These are phyloP conservation scores for Electrophaes corylata DNA, from an alignment of 2,888 invertebrate genomes.

Conservation along the genomic window DNA sequence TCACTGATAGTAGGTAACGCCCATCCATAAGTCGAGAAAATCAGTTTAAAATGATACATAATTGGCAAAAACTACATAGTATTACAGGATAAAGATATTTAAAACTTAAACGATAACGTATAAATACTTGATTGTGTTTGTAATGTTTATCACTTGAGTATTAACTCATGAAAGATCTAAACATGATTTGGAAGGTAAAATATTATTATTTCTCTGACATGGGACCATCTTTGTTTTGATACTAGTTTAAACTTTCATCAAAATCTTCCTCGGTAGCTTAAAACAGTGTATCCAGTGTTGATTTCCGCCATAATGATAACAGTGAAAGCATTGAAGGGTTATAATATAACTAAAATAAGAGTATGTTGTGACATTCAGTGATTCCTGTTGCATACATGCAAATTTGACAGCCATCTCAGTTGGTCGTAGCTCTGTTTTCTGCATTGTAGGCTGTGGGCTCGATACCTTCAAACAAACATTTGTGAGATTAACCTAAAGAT, in stretches of 20 bases:
- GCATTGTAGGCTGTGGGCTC: no score
- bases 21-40: slow-evolving; percentile 50
- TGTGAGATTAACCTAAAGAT: no score
- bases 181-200: slow-evolving; percentile 71
- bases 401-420: no score
- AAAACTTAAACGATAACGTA: slow-evolving; percentile 51
- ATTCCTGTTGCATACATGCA: no score
- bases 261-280: no score
- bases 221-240: background rate
- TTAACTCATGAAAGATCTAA: slow-evolving; percentile 53
- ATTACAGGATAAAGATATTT: slow-evolving; percentile 57
- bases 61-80: slow-evolving; percentile 46
- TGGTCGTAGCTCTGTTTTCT: no score
- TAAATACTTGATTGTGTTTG: slow-evolving; percentile 57
- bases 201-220: slow-evolving; percentile 13
- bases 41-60: slow-evolving; percentile 48
- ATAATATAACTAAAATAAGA: no score
- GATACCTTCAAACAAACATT: no score
- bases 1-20: slow-evolving; percentile 42
- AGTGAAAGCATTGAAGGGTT: no score
- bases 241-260: background rate
- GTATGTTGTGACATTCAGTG: no score
- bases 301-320: no score
- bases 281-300: no score
- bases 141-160: slow-evolving; percentile 51